Evolutionary conservation across 2,113 vertebrate species (phyloP).

Genomic region (Trematocara unimaculatum): DNA sequence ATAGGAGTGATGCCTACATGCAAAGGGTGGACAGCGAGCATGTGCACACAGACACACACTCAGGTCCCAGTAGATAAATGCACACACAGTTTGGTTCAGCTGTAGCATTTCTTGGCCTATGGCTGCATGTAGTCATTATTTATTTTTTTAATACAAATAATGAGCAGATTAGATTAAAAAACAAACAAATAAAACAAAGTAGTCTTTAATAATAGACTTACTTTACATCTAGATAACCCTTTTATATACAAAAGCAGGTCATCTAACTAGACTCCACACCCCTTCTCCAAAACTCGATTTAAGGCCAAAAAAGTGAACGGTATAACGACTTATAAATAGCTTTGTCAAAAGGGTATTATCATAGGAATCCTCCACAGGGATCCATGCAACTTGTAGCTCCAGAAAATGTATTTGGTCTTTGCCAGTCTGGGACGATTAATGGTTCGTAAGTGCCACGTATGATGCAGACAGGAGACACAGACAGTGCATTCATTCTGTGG

Average conservation of each 20-base stretch:
- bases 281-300: neutral
- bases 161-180: constrained; percentile 28
- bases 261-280: neutral
- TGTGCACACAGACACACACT: neutral
- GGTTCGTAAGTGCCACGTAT: neutral
- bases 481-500: neutral
- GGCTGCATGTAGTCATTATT: constrained; percentile 52
- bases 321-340: neutral
- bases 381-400: neutral
- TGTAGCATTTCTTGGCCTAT: constrained; percentile 43
- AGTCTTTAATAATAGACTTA: neutral
- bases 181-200: constrained; percentile 1
- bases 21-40: constrained; percentile 13
- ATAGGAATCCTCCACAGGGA: neutral
- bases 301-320: neutral
- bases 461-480: neutral
- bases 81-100: constrained; percentile 10
- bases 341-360: neutral
- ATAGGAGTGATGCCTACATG: constrained; percentile 39
- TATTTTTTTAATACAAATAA: constrained; percentile 17
- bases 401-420: neutral
- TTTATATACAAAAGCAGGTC: neutral
- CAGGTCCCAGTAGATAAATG: constrained; percentile 4
- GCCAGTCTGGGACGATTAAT: neutral
- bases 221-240: neutral